These are phyloP conservation scores for Pocota personata DNA, from an alignment of 2,888 invertebrate species.

Conservation along the genomic window DNA sequence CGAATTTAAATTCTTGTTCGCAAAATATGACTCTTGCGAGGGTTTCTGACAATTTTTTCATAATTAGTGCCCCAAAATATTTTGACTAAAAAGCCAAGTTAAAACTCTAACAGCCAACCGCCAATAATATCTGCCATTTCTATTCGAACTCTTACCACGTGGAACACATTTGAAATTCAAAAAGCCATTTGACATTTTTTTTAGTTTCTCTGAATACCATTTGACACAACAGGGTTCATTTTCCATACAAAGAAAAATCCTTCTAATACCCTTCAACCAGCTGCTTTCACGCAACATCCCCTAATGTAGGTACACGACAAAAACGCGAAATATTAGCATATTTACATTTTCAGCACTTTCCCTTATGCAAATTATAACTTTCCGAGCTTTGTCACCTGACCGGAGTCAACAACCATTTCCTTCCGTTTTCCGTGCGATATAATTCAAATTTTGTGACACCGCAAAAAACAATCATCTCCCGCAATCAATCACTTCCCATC, in stretches of 20 bases:
- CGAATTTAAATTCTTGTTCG: too few species aligned
- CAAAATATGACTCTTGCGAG: too few species aligned
- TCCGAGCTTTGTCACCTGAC: slow-evolving; percentile 50
- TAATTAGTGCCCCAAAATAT: too few species aligned
- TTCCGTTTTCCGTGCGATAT: slow-evolving; percentile 51
- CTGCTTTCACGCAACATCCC: slow-evolving; percentile 12
- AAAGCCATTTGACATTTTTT: too few species aligned
- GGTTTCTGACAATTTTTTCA: too few species aligned
- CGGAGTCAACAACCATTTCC: slow-evolving; percentile 53
- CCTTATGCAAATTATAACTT: slow-evolving; percentile 56
- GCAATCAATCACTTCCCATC: slow-evolving; percentile 29
- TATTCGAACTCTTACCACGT: slow-evolving; percentile 23
- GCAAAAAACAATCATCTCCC: slow-evolving; percentile 43
- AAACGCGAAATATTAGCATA: slow-evolving; percentile 45
- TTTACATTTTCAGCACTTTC: slow-evolving; percentile 35
- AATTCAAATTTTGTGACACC: slow-evolving; percentile 33
- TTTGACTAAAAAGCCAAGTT: too few species aligned
- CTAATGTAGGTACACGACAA: not conserved
- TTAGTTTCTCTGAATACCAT: not conserved
- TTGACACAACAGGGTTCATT: slow-evolving; percentile 2
- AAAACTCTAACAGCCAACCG: too few species aligned
- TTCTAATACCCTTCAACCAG: not conserved
- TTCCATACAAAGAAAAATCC: not conserved
- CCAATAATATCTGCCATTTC: slow-evolving; percentile 8
- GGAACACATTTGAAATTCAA: slow-evolving; percentile 40